phyloP scores from a whole-genome alignment of 2,888 invertebrate genomes.

The Apeira syringaria region DNA sequence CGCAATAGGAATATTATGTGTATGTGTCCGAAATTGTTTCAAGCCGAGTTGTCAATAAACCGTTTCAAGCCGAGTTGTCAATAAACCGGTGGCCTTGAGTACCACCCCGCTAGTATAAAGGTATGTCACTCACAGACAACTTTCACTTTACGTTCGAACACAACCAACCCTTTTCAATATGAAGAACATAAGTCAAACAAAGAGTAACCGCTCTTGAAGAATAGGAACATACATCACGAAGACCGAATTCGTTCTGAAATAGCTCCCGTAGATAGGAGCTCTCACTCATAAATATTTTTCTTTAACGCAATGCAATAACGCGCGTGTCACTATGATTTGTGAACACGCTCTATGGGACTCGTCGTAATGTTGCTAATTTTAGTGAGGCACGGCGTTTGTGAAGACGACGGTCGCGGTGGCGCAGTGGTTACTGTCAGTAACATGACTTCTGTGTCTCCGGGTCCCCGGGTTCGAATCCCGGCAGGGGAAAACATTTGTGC shows the following conservation, averaged over 20 bases:
- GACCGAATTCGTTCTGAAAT: constrained; percentile 48
- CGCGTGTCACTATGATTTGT: constrained; percentile 66
- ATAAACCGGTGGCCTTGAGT: no score
- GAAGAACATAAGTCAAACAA: constrained; percentile 31
- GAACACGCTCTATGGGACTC: constrained; percentile 30
- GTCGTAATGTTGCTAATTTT: constrained; percentile 25
- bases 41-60: no score
- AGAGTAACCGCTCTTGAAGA: constrained; percentile 46
- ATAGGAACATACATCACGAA: constrained; percentile 55
- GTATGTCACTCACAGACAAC: background rate
- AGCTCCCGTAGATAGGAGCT: constrained; percentile 37
- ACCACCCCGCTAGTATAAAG: no score
- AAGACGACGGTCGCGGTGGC: no score
- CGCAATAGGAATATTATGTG: no score
- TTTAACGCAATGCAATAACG: constrained; percentile 64
- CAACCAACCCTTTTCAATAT: constrained; percentile 25
- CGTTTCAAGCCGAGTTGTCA: no score
- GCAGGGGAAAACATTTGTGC: no score
- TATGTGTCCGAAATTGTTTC: no score
- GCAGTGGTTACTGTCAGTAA: no score
- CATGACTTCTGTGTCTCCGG: no score
- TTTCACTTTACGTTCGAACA: constrained; percentile 6
- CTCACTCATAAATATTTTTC: constrained; percentile 51
- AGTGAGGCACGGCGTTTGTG: constrained; percentile 7
- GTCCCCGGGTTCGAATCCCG: no score